Evolutionary conservation across 2,888 invertebrate genomes (phyloP).

Genomic region (Dryomyza anilis): DNA sequence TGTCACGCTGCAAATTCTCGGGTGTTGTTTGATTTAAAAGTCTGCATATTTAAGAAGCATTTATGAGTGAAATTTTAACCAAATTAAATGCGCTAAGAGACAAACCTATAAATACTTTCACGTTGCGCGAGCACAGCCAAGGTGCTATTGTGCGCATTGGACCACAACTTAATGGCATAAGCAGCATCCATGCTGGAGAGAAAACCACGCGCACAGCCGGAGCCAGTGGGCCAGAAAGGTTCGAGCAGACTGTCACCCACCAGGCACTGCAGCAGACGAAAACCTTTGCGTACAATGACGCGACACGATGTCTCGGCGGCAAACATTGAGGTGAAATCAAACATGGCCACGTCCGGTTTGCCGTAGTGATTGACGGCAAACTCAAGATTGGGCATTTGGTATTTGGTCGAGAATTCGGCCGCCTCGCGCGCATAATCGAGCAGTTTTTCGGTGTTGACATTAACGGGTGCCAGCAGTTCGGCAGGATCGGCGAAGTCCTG

Average conservation of each 20-base stretch:
- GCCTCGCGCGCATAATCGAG: constrained; percentile 93
- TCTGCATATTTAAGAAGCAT: constrained; percentile 30
- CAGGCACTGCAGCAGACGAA: constrained; percentile 82
- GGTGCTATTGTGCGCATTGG: constrained; percentile 67
- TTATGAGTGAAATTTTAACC: neutral
- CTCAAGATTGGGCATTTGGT: constrained; percentile 83
- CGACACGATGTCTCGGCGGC: constrained; percentile 94
- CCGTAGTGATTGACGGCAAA: constrained; percentile 98
- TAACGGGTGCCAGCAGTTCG: constrained; percentile 81
- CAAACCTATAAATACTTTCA: constrained; percentile 90
- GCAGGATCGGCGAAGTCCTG: constrained; percentile 92
- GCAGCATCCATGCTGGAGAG: constrained; percentile 94
- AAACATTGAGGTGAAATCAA: constrained; percentile 99
- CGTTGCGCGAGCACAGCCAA: constrained; percentile 90
- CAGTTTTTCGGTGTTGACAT: constrained; percentile 88
- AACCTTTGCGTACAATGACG: constrained; percentile 74
- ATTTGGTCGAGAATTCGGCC: constrained; percentile 90
- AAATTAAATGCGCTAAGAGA: neutral
- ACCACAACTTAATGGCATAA: constrained; percentile 90
- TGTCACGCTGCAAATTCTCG: constrained; percentile 91
- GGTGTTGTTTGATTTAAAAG: constrained; percentile 91
- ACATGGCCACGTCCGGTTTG: constrained; percentile 96
- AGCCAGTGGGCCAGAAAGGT: constrained; percentile 99
- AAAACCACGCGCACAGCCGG: constrained; percentile 97
- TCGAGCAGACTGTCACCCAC: constrained; percentile 97